These are phyloP conservation scores for Drosophila silvestris DNA, from an alignment of 2,888 invertebrate species.

Conservation along the genomic window DNA sequence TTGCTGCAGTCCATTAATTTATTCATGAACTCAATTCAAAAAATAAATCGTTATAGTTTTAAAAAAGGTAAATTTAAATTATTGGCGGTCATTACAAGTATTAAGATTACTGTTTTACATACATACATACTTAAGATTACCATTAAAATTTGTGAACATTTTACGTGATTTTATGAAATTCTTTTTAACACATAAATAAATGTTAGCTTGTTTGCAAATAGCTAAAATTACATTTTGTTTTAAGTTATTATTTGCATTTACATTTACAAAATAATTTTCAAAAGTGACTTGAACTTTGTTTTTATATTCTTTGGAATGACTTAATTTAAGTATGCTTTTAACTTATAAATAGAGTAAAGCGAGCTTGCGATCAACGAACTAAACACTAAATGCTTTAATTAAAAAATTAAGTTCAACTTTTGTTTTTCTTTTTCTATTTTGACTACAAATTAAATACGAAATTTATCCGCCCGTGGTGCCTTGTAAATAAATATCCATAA, in stretches of 20 bases:
- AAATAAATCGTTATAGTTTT: neutral
- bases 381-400: neutral
- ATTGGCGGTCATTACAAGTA: neutral
- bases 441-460: neutral
- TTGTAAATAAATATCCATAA: constrained; percentile 63
- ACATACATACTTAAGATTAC: neutral
- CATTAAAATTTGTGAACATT: neutral
- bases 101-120: neutral
- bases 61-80: neutral
- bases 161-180: neutral
- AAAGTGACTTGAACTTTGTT: neutral
- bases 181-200: neutral
- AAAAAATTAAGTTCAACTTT: neutral
- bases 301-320: neutral
- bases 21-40: neutral
- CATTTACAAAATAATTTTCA: neutral
- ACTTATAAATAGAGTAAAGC: neutral
- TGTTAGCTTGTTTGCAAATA: neutral
- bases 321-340: neutral
- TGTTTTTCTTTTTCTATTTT: neutral
- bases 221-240: neutral
- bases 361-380: neutral
- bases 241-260: neutral
- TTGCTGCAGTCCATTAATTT: neutral
- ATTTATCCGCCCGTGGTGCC: constrained; percentile 61